Evolutionary conservation across 2,888 invertebrate genomes (phyloP).

Genomic region (Phlogophora meticulosa): DNA sequence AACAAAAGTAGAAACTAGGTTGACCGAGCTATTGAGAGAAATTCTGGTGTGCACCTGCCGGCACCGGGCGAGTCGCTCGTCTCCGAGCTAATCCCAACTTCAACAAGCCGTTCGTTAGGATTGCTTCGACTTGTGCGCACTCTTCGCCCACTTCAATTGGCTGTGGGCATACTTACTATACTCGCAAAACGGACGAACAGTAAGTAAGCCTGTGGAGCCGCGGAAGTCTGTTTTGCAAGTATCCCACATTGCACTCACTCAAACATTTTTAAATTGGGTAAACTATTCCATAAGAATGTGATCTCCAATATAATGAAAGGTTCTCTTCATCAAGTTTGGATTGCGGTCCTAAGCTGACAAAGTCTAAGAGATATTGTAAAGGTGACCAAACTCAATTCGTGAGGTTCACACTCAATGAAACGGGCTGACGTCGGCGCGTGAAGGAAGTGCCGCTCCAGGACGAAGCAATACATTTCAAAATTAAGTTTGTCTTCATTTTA

Average conservation of each 20-base stretch:
- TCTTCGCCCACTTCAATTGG: neutral
- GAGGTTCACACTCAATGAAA: slow-evolving; percentile 7
- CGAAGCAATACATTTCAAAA: neutral
- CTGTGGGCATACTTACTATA: neutral
- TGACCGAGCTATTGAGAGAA: neutral
- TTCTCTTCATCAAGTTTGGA: slow-evolving; percentile 7
- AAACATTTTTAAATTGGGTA: neutral
- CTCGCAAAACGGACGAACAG: neutral
- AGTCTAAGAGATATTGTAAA: slow-evolving; percentile 2
- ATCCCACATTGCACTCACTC: neutral
- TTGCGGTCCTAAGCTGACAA: slow-evolving; percentile 10
- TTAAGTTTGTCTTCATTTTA: neutral
- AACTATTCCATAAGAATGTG: neutral
- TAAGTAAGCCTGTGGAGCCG: neutral
- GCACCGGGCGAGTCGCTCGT: neutral
- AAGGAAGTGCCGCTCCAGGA: neutral
- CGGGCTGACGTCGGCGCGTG: neutral
- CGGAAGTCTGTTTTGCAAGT: neutral
- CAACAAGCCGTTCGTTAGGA: slow-evolving; percentile 51
- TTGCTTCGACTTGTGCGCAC: slow-evolving; percentile 14
- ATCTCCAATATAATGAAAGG: neutral
- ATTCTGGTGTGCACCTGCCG: neutral
- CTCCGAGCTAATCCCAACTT: slow-evolving; percentile 25
- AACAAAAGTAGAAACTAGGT: neutral
- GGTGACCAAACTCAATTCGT: neutral